phyloP scores from a whole-genome alignment of 2,113 vertebrate genomes.

The Protomyctophum bolini region DNA sequence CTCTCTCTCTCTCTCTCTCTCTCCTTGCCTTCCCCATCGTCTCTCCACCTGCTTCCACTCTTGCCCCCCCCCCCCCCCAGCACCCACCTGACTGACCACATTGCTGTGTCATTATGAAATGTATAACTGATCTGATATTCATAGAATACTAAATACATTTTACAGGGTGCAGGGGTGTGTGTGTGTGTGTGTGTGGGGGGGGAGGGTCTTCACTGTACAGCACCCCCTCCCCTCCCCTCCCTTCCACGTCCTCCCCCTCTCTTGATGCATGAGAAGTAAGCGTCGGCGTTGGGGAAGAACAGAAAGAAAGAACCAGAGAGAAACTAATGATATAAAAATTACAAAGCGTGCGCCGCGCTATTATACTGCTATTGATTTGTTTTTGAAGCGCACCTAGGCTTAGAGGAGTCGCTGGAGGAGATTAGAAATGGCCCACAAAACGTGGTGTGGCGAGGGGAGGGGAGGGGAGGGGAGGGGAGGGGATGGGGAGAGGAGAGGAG shows the following conservation, averaged over 20 bases:
- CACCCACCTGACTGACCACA: slow-evolving; percentile 64
- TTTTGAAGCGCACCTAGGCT: slow-evolving; percentile 96
- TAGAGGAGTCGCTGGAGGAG: slow-evolving; percentile 75
- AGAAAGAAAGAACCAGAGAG: slow-evolving; percentile 81
- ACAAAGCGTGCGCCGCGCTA: slow-evolving; percentile 94
- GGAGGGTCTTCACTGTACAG: slow-evolving; percentile 80
- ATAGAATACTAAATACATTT: slow-evolving; percentile 99
- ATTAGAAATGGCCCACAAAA: slow-evolving; percentile 71
- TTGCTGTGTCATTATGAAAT: slow-evolving; percentile 96
- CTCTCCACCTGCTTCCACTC: slow-evolving; percentile 77
- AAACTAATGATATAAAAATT: slow-evolving; percentile 99
- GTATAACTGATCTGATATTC: slow-evolving; percentile 98
- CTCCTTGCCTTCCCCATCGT: slow-evolving; percentile 68
- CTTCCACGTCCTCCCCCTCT: slow-evolving; percentile 1
- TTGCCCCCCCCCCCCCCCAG: slow-evolving; percentile 52
- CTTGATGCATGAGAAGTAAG: slow-evolving; percentile 88
- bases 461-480: slow-evolving; percentile 15
- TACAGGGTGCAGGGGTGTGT: slow-evolving; percentile 67
- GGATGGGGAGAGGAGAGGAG: slow-evolving; percentile 40
- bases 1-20: slow-evolving; percentile 53
- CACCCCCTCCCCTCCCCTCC: slow-evolving; percentile 2
- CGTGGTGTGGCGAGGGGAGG: slow-evolving; percentile 1
- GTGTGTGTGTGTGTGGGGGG: too few relatives aligned
- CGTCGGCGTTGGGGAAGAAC: slow-evolving; percentile 5
- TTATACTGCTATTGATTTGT: slow-evolving; percentile 98